These are phyloP conservation scores for Epizoanthus ramosus DNA, from an alignment of 92 coral and sea anemone species.

Conservation along the genomic window DNA sequence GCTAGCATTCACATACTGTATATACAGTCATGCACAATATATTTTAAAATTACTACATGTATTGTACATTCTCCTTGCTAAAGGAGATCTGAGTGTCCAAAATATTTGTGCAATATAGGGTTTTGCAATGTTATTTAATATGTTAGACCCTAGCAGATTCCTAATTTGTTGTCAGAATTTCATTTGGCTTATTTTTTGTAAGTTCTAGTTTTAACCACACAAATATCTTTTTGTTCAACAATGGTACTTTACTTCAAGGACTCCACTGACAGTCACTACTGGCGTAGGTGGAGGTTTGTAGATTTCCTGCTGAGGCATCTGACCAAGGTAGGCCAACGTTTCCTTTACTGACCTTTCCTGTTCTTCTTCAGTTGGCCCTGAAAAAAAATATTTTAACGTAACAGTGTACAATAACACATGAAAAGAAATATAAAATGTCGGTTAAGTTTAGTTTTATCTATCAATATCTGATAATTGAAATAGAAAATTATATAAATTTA, in stretches of 20 bases:
- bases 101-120: no score
- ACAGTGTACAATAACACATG: not conserved
- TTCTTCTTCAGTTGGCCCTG: conserved; percentile 61
- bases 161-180: no score
- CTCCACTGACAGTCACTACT: conserved; percentile 28
- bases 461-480: not conserved
- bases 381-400: conserved; percentile 9
- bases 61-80: no score
- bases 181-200: no score
- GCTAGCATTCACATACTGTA: no score
- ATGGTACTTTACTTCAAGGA: conserved; percentile 34
- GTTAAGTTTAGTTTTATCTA: not conserved
- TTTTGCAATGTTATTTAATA: no score
- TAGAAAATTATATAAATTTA: not conserved
- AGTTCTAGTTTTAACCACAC: no score
- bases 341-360: conserved; percentile 55
- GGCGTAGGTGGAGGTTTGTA: conserved; percentile 65
- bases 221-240: not conserved
- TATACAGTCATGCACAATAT: no score
- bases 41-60: no score
- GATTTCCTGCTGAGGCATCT: conserved; percentile 63
- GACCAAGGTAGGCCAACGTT: conserved; percentile 55
- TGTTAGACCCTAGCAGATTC: no score
- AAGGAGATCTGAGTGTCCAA: no score
- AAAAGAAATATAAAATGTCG: not conserved